Base-by-base conservation (phyloP, 2,888 invertebrate genomes). In the Syritta pipiens region DNA sequence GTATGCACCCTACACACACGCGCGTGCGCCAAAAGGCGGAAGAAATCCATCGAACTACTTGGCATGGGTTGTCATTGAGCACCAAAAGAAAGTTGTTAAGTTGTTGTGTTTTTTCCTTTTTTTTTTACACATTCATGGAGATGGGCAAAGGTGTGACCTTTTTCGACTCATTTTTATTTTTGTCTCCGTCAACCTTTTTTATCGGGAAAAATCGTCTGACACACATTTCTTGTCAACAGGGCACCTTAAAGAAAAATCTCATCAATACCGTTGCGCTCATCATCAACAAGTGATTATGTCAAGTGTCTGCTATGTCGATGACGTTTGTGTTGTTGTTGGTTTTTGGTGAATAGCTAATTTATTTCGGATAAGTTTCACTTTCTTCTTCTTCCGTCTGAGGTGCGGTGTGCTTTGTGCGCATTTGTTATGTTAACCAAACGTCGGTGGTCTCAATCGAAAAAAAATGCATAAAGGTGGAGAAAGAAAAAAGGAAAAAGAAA, bases 11-110 rank as follows among this genome's bases (percentile, higher is more conserved):
- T 24, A 32, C 42, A 26, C 2, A 17, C 28, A 10, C 28, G n/a
- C 28, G n/a, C 14, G 12, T n/a, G 7, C 14, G n/a, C 30, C 6
- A 28, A 51, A 35, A 44, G 24, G 59, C 71, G 63, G 65, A 77
- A 71, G 59, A 65, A 71, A 71, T 59, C 46, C 63, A 69, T n/a
- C n/a, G n/a, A n/a, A n/a, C n/a, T n/a, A n/a, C n/a, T n/a, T n/a
- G n/a, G 35, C 48, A 48, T 60, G 17, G 57, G 28, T 12, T 10
- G 63, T 37, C 55, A 51, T 59, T 71, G 37, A 51, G 46, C 63
- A 51, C 59, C 77, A 59, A 77, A 77, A 77, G 77, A 77, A 77
- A 77, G 77, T 77, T 77, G 77, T 77, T 71, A 65, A 77, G 6
- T 71, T 51, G 49, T 69, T 44, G 53, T 26, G 22, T 48, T 10